phyloP scores from a whole-genome alignment of 2,888 invertebrate genomes.

The Dolomedes plantarius region DNA sequence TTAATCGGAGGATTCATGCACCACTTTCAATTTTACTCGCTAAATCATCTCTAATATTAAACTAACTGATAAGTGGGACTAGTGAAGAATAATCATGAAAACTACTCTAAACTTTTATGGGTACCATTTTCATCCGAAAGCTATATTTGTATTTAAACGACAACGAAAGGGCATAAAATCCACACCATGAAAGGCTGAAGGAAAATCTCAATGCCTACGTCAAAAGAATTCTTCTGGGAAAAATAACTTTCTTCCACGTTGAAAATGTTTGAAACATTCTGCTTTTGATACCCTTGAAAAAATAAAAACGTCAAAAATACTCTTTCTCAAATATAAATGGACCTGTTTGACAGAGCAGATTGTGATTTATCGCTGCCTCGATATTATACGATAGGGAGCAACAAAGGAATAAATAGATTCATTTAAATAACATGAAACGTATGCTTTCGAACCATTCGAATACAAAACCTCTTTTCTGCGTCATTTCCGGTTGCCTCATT shows the following conservation, averaged over 20 bases:
- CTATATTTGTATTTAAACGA: too few relatives aligned
- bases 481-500: background rate
- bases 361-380: background rate
- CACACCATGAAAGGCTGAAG: background rate
- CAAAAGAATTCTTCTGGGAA: background rate
- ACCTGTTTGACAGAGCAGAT: background rate
- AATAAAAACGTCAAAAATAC: background rate
- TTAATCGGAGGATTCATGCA: too few relatives aligned
- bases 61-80: too few relatives aligned
- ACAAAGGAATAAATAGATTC: background rate
- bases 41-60: too few relatives aligned
- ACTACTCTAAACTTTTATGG: too few relatives aligned
- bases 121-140: too few relatives aligned
- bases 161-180: background rate
- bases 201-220: background rate
- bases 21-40: too few relatives aligned
- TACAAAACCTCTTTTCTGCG: background rate
- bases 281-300: background rate
- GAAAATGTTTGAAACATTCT: background rate
- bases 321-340: background rate
- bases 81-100: too few relatives aligned
- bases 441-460: background rate
- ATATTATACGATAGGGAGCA: background rate
- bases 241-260: background rate
- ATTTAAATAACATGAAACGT: background rate